These are phyloP conservation scores for Drosophila prosaltans DNA, from an alignment of 1,140 invertebrate genomes.

Conservation along the genomic window DNA sequence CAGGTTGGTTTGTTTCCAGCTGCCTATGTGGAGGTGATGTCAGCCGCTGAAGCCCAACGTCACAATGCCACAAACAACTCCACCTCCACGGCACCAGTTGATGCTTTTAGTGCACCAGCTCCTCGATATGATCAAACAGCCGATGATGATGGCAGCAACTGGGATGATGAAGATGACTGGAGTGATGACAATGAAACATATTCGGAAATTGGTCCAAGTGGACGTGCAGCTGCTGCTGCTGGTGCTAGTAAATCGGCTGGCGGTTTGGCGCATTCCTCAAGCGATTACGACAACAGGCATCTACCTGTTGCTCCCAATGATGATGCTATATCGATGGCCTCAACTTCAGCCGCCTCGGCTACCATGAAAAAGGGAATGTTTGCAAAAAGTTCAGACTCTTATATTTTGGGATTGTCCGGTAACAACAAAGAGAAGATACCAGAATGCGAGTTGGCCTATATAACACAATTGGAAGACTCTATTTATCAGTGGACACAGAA, in stretches of 20 bases:
- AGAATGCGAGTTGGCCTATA: slow-evolving; percentile 90
- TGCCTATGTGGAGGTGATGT: slow-evolving; percentile 89
- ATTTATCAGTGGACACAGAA: slow-evolving; percentile 89
- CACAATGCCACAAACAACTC: slow-evolving; percentile 42
- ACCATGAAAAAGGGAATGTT: slow-evolving; percentile 93
- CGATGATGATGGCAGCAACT: slow-evolving; percentile 88
- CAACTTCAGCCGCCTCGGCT: slow-evolving; percentile 46
- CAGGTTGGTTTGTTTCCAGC: slow-evolving; percentile 95
- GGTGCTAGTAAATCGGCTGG: slow-evolving; percentile 72
- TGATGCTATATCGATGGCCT: slow-evolving; percentile 66
- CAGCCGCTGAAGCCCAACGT: slow-evolving; percentile 82
- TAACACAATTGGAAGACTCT: slow-evolving; percentile 88
- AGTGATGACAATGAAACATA: slow-evolving; percentile 89
- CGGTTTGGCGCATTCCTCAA: slow-evolving; percentile 59
- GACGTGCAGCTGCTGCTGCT: slow-evolving; percentile 33
- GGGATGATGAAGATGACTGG: slow-evolving; percentile 91
- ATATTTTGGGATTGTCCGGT: slow-evolving; percentile 89
- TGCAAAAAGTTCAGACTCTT: slow-evolving; percentile 88
- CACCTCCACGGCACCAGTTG: slow-evolving; percentile 27
- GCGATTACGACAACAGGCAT: slow-evolving; percentile 74
- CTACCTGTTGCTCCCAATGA: slow-evolving; percentile 75
- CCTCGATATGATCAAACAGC: slow-evolving; percentile 85
- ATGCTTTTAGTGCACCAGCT: slow-evolving; percentile 53
- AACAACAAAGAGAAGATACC: slow-evolving; percentile 88
- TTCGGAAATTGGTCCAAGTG: slow-evolving; percentile 86